Percentiles rank a stretch among this genome's conserved stretches.
These are phyloP conservation scores for Spodoptera exigua DNA, from an alignment of 2,888 invertebrate species.

Conservation along the genomic window DNA sequence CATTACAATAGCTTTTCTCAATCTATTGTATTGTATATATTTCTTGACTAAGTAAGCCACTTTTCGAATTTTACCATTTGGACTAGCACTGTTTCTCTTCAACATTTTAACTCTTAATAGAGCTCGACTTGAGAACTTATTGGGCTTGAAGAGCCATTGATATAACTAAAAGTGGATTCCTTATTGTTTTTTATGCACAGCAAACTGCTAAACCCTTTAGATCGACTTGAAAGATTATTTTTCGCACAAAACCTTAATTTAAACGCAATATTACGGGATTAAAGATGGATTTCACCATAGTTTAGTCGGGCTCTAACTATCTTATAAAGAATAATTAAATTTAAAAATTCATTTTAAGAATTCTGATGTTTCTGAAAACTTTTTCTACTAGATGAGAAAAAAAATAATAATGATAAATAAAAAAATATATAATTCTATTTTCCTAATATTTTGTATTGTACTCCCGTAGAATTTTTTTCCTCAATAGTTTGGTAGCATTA, in stretches of 20 bases:
- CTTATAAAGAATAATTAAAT: slow-evolving; percentile 47
- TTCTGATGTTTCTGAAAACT: slow-evolving; percentile 78
- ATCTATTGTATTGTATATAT: slow-evolving; percentile 77
- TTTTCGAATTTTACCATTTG: slow-evolving; percentile 67
- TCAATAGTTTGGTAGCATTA: slow-evolving; percentile 84
- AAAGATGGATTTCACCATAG: slow-evolving; percentile 14
- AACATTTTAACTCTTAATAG: slow-evolving; percentile 49
- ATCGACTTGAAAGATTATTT: slow-evolving; percentile 19
- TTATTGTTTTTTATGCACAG: slow-evolving; percentile 29
- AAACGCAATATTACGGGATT: slow-evolving; percentile 13
- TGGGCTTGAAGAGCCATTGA: slow-evolving; percentile 22
- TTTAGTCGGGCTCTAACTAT: slow-evolving; percentile 54
- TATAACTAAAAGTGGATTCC: slow-evolving; percentile 8
- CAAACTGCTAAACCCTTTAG: slow-evolving; percentile 12
- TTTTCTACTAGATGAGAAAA: slow-evolving; percentile 74
- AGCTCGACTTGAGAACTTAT: slow-evolving; percentile 45
- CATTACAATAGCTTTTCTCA: slow-evolving; percentile 57
- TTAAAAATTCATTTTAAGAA: slow-evolving; percentile 63
- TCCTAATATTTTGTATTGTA: slow-evolving; percentile 86
- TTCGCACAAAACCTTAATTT: slow-evolving; percentile 31
- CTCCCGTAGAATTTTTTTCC: slow-evolving; percentile 78
- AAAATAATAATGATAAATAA: slow-evolving; percentile 58
- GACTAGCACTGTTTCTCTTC: slow-evolving; percentile 67
- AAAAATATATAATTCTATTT: slow-evolving; percentile 78
- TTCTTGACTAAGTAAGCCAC: slow-evolving; percentile 75